phyloP scores from a whole-genome alignment of 2,113 vertebrate species.

The Ochotona princeps region DNA sequence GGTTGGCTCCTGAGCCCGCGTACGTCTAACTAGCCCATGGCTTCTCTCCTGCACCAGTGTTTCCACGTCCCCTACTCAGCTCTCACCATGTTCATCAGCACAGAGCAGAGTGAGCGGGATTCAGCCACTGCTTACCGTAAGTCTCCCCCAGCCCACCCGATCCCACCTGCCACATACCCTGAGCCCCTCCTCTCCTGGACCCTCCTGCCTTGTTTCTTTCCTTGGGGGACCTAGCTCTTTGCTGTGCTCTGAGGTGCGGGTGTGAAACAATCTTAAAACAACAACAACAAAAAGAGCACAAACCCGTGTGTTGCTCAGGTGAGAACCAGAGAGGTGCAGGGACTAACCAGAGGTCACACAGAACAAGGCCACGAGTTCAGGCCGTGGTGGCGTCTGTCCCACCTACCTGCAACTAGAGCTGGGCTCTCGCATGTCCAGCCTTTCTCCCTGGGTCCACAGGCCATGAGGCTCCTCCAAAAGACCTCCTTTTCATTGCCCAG shows the following conservation, averaged over 20 bases:
- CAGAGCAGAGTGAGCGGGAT: slow-evolving; percentile 94
- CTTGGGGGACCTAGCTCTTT: neutral
- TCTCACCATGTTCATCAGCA: slow-evolving; percentile 98
- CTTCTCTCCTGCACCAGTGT: slow-evolving; percentile 87
- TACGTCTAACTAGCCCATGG: neutral
- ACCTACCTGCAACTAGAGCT: neutral
- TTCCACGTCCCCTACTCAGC: slow-evolving; percentile 98
- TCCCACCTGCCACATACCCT: neutral
- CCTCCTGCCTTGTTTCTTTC: neutral
- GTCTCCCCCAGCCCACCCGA: slow-evolving; percentile 56
- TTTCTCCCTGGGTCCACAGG: neutral
- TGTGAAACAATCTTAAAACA: slow-evolving; percentile 28
- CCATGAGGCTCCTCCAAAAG: neutral
- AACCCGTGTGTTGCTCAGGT: neutral
- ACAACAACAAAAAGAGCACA: no score
- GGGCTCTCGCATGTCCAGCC: neutral
- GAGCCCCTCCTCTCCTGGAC: neutral
- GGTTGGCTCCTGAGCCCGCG: neutral
- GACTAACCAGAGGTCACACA: slow-evolving; percentile 19
- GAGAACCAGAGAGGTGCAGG: slow-evolving; percentile 3
- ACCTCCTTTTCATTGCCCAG: slow-evolving; percentile 81
- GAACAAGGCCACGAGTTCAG: neutral
- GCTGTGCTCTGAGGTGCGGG: neutral
- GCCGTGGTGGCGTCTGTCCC: neutral
- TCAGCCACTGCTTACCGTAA: slow-evolving; percentile 97